Percentiles rank a stretch among this genome's conserved stretches.
Conservation (phyloP, 2,113 vertebrate species). For the Phaethon lepturus region DNA sequence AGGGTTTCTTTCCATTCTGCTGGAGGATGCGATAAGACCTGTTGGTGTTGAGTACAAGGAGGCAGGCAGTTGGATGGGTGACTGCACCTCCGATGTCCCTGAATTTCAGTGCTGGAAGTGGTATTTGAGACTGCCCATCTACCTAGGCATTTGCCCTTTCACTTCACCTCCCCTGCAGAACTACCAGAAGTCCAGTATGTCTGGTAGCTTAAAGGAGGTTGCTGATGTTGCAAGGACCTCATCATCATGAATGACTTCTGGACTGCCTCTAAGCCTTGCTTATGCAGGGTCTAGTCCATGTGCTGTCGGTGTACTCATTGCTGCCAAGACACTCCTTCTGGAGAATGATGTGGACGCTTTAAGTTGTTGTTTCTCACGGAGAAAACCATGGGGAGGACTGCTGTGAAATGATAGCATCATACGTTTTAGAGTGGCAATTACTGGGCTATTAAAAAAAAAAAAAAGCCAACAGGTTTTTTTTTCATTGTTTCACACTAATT, state of each 20-base stretch:
- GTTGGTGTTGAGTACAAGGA: neutral
- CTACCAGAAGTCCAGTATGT: neutral
- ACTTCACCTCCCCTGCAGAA: neutral
- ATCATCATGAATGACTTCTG: neutral
- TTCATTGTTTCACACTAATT: neutral
- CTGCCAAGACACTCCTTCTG: neutral
- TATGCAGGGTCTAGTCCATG: neutral
- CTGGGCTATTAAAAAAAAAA: neutral
- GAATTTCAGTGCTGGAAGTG: neutral
- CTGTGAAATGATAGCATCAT: neutral
- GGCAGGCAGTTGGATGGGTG: neutral
- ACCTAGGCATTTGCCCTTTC: neutral
- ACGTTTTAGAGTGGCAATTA: neutral
- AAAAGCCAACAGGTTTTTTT: neutral
- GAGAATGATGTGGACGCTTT: neutral
- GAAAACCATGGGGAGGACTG: neutral
- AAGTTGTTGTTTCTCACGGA: neutral
- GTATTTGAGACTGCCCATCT: neutral
- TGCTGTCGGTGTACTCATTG: neutral
- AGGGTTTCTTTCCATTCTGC: neutral
- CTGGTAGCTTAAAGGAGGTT: neutral
- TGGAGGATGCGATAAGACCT: neutral
- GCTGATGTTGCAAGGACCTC: neutral
- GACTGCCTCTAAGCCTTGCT: neutral
- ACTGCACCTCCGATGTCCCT: neutral